phyloP scores from a whole-genome alignment of 2,888 invertebrate genomes.

The Parnassius orleans region DNA sequence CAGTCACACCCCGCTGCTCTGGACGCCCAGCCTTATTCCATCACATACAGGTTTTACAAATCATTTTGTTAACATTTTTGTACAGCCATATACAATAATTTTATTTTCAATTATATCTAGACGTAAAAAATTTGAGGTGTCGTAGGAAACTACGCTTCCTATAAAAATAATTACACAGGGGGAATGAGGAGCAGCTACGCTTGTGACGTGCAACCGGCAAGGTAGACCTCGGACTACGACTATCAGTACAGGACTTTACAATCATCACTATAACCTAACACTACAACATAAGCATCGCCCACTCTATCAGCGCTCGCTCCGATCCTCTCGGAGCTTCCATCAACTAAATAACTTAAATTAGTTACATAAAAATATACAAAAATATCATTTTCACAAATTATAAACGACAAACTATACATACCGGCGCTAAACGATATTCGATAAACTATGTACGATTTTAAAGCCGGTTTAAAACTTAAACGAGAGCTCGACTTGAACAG shows the following conservation, averaged over 20 bases:
- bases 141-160: slow-evolving; percentile 80
- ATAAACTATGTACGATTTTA: slow-evolving; percentile 74
- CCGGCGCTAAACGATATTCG: slow-evolving; percentile 76
- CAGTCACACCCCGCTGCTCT: slow-evolving; percentile 55
- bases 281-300: slow-evolving; percentile 65
- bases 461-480: slow-evolving; percentile 77
- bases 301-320: slow-evolving; percentile 55
- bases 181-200: slow-evolving; percentile 79
- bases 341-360: slow-evolving; percentile 76
- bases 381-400: slow-evolving; percentile 80
- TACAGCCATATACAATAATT: slow-evolving; percentile 82
- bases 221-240: slow-evolving; percentile 77
- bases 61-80: slow-evolving; percentile 79
- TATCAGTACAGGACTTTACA: slow-evolving; percentile 79
- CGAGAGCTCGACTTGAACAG: slow-evolving; percentile 77
- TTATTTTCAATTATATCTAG: slow-evolving; percentile 81
- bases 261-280: slow-evolving; percentile 76
- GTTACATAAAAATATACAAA: slow-evolving; percentile 80
- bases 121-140: slow-evolving; percentile 80
- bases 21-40: slow-evolving; percentile 67
- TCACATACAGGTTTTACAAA: slow-evolving; percentile 79
- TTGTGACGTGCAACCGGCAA: slow-evolving; percentile 76
- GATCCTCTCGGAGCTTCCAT: slow-evolving; percentile 52
- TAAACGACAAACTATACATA: slow-evolving; percentile 76
- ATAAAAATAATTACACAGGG: slow-evolving; percentile 78